Base-by-base conservation (phyloP, 2,113 vertebrate genomes). In the Physeter macrocephalus region DNA sequence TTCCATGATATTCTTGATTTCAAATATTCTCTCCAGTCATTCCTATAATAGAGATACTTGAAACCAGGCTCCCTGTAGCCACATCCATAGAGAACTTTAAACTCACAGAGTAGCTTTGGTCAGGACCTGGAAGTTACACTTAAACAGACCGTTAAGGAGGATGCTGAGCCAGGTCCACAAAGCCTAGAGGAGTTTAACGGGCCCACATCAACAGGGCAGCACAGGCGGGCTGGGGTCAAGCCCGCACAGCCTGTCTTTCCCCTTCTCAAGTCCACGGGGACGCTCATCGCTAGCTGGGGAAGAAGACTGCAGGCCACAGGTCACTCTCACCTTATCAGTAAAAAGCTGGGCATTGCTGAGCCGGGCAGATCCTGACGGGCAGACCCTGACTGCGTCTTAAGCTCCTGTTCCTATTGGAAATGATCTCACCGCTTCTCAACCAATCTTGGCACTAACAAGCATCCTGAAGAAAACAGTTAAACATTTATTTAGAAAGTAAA, bases 401-500 rank as follows among this genome's bases (percentile, higher is more conserved):
- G 18, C 8, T 59, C 89, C 21, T 52, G 3, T 20, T 85, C 27
- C 41, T 95, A 11, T 11, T 87, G 77, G n/a, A 25, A 94, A 90
- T 81, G 39, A 49, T 95, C 82, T 97, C 90, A 88, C 59, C 49
- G 90, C 11, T 87, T 69, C 87, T 49, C 1, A 90, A 71, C 61
- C 93, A 92, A 27, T n/a, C 81, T 75, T 94, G 27, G 54, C 87
- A 71, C 90, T 88, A 89, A 88, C 72, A 97, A 96, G 17, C 59
- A 1, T 62, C 5, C n/a, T 93, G 5, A 29, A 88, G 18, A 74
- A 92, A 98, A 84, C 5, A 97, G 96, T 95, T 85, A 95, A 95
- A 80, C 3, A 93, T 41, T 94, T 89, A 93, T 39, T 94, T 89
- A 20, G 61, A 83, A 96, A 86, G 86, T 95, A 9, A 66, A 94